phyloP scores from a whole-genome alignment of 2,888 invertebrate genomes.

The Eristalinus aeneus region DNA sequence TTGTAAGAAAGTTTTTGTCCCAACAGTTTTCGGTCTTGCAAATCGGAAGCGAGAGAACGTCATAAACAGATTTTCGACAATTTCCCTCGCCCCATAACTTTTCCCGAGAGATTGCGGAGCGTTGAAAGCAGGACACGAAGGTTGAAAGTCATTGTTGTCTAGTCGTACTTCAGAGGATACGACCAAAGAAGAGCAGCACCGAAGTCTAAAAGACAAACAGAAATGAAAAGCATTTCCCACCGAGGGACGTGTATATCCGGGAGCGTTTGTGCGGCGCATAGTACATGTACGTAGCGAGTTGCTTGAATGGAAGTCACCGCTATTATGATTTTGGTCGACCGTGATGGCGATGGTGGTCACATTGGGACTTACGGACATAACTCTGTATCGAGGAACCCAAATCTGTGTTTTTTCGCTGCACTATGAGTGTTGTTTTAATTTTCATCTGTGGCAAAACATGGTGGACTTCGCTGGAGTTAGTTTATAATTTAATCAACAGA shows the following conservation, averaged over 20 bases:
- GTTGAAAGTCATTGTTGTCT: constrained; percentile 46
- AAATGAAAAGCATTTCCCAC: constrained; percentile 3
- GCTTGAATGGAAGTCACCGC: constrained; percentile 41
- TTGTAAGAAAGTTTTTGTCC: constrained; percentile 46
- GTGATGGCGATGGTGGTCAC: constrained; percentile 13
- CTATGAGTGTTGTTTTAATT: not conserved
- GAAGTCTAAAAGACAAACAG: constrained; percentile 1
- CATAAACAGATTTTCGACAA: constrained; percentile 64
- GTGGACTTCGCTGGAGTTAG: not conserved
- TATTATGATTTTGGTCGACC: constrained; percentile 39
- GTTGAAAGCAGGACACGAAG: constrained; percentile 26
- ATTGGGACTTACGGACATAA: constrained; percentile 1
- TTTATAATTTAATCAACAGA: too few relatives aligned
- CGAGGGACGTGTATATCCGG: constrained; percentile 12
- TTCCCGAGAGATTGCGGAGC: constrained; percentile 6
- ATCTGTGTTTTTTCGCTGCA: not conserved
- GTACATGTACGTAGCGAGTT: constrained; percentile 17
- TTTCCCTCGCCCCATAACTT: constrained; percentile 33
- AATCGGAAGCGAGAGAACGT: constrained; percentile 60
- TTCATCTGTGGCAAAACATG: not conserved
- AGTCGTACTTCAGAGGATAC: constrained; percentile 4
- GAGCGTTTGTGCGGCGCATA: not conserved
- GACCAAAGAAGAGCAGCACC: not conserved
- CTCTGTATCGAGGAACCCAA: not conserved
- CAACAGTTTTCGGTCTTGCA: constrained; percentile 53